Percentiles rank a stretch among this genome's conserved stretches.
Evolutionary conservation across 2,888 invertebrate species (phyloP).

Genomic region (Andrena marginata): DNA sequence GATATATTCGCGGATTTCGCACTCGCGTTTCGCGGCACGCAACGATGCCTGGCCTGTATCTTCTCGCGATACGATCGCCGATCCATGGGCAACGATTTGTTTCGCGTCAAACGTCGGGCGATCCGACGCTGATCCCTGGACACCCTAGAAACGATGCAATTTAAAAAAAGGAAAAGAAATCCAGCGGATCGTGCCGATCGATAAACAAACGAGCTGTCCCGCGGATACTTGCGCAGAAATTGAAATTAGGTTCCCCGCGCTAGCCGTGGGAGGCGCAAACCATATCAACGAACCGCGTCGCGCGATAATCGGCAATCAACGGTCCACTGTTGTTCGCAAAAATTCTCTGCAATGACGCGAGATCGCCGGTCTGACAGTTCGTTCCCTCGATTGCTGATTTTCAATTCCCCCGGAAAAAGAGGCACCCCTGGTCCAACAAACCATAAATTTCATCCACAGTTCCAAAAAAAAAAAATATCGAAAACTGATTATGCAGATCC

Average conservation of each 20-base stretch:
- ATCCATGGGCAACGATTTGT: constrained; percentile 52
- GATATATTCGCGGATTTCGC: constrained; percentile 48
- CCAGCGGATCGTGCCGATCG: constrained; percentile 24
- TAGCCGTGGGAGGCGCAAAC: constrained; percentile 31
- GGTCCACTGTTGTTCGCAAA: constrained; percentile 13
- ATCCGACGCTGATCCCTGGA: constrained; percentile 40
- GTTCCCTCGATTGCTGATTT: neutral
- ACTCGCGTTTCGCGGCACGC: constrained; percentile 28
- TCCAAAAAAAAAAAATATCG: neutral
- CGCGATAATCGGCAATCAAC: constrained; percentile 54
- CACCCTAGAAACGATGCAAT: constrained; percentile 3
- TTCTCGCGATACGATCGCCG: constrained; percentile 31
- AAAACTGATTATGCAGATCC: constrained; percentile 24
- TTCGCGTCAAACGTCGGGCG: constrained; percentile 43
- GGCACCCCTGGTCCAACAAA: neutral
- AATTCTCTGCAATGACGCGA: constrained; percentile 19
- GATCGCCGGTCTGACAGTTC: neutral
- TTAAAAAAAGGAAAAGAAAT: neutral
- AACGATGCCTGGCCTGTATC: constrained; percentile 20
- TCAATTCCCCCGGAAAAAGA: neutral
- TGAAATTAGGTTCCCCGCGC: constrained; percentile 51
- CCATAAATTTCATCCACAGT: neutral
- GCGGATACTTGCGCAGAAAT: constrained; percentile 47
- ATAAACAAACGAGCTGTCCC: constrained; percentile 26
- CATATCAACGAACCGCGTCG: constrained; percentile 35